These are phyloP conservation scores for Typhlomys cinereus DNA, from an alignment of 2,113 vertebrate species.

Conservation along the genomic window DNA sequence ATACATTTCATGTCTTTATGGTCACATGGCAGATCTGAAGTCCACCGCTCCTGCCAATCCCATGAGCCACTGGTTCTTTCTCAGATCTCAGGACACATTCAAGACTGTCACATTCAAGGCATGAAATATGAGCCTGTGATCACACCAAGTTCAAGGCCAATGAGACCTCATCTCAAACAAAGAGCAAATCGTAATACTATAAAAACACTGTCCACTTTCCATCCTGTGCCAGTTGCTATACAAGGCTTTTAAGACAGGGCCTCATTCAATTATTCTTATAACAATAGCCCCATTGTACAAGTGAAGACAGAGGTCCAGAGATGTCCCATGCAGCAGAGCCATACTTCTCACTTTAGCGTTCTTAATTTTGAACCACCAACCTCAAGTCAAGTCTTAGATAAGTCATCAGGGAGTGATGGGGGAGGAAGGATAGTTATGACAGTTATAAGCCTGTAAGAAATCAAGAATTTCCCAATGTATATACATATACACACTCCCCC, in stretches of 20 bases:
- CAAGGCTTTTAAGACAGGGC: background rate
- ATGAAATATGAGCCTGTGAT: background rate
- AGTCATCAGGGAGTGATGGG: background rate
- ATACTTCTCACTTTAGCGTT: background rate
- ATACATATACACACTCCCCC: too few species aligned
- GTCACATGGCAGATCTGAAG: background rate
- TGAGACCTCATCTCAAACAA: background rate
- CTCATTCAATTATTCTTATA: background rate
- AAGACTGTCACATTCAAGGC: background rate
- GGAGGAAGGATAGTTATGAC: background rate
- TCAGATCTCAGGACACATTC: background rate
- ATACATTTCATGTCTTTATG: background rate
- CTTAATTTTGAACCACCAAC: background rate
- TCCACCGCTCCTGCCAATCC: background rate
- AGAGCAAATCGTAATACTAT: background rate
- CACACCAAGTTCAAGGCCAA: background rate
- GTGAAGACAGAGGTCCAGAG: background rate
- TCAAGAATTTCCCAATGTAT: too few species aligned
- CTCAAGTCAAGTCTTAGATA: background rate
- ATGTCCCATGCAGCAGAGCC: background rate
- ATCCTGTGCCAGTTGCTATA: background rate
- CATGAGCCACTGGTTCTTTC: background rate
- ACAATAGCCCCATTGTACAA: background rate
- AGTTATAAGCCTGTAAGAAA: background rate
- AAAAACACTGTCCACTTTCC: background rate